Percentiles rank a stretch among this genome's conserved stretches.
These are phyloP conservation scores for Drosophila longiperda DNA, from an alignment of 2,888 invertebrate genomes.

Conservation along the genomic window DNA sequence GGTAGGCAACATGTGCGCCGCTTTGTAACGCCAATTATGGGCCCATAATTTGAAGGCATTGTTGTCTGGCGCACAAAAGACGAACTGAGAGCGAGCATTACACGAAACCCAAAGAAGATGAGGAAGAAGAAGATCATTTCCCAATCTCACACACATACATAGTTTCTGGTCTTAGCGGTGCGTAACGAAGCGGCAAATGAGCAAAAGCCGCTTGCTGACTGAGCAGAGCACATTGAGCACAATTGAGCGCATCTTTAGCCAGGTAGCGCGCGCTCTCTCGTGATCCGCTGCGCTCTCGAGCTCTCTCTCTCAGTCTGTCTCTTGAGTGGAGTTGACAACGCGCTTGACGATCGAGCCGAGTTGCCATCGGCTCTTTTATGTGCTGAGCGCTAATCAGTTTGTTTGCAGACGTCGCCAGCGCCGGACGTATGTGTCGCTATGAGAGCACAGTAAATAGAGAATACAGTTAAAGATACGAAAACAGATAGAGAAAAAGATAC, in stretches of 20 bases:
- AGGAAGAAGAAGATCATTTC: conserved; percentile 57
- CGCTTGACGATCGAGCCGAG: conserved; percentile 45
- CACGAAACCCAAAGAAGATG: conserved; percentile 20
- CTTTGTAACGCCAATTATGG: conserved; percentile 84
- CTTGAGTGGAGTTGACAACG: conserved; percentile 65
- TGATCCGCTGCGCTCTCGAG: conserved; percentile 13
- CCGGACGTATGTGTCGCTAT: conserved; percentile 51
- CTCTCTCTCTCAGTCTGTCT: conserved; percentile 21
- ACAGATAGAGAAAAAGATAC: conserved; percentile 33
- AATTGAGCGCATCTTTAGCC: conserved; percentile 45
- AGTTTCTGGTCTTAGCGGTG: conserved; percentile 55
- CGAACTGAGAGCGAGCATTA: conserved; percentile 50
- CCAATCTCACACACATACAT: conserved; percentile 37
- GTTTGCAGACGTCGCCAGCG: conserved; percentile 62
- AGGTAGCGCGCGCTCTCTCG: conserved; percentile 49
- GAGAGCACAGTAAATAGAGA: conserved; percentile 36
- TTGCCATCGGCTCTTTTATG: conserved; percentile 45
- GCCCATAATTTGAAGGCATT: conserved; percentile 82
- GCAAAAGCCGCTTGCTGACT: conserved; percentile 39
- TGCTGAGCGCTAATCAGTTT: conserved; percentile 69
- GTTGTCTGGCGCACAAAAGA: conserved; percentile 72
- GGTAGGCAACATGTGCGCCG: conserved; percentile 71
- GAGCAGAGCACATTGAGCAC: conserved; percentile 35
- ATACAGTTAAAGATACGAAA: conserved; percentile 11
- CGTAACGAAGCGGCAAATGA: conserved; percentile 82